Percentiles rank a stretch among this genome's conserved stretches.
Evolutionary conservation across 2,113 vertebrate genomes (phyloP).

Genomic region (Scophthalmus maximus): DNA sequence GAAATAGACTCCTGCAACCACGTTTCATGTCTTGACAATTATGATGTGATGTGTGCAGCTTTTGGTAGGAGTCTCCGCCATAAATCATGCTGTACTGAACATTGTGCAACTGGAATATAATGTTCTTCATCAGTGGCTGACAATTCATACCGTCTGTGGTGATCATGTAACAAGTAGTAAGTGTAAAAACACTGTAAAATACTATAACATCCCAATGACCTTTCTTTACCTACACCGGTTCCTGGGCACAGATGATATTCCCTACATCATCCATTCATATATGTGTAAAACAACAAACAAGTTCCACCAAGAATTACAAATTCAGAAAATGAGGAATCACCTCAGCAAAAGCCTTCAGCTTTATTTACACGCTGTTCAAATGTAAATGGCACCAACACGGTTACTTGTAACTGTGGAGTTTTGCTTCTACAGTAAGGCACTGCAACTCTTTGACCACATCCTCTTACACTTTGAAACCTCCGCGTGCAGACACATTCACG

Average conservation of each 20-base stretch:
- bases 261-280: not conserved
- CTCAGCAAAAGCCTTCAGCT: not conserved
- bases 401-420: constrained; percentile 14
- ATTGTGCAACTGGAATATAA: not conserved
- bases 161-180: not conserved
- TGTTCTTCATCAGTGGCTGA: constrained; percentile 8
- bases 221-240: not conserved
- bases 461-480: constrained; percentile 48
- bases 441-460: constrained; percentile 66
- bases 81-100: not conserved
- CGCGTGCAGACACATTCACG: constrained; percentile 18
- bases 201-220: not conserved
- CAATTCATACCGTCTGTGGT: not conserved
- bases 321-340: not conserved
- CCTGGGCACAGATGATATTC: not conserved
- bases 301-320: not conserved
- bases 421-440: constrained; percentile 16
- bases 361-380: not conserved
- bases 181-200: not conserved
- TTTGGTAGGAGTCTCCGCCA: not conserved
- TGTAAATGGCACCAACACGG: not conserved
- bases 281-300: not conserved
- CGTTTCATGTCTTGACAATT: not conserved
- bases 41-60: not conserved
- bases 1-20: not conserved